A percentile compares a stretch with the other conserved stretches of the same genome.
Evolutionary conservation across 1,140 invertebrate genomes (phyloP).

Genomic region (Halotydeus destructor): DNA sequence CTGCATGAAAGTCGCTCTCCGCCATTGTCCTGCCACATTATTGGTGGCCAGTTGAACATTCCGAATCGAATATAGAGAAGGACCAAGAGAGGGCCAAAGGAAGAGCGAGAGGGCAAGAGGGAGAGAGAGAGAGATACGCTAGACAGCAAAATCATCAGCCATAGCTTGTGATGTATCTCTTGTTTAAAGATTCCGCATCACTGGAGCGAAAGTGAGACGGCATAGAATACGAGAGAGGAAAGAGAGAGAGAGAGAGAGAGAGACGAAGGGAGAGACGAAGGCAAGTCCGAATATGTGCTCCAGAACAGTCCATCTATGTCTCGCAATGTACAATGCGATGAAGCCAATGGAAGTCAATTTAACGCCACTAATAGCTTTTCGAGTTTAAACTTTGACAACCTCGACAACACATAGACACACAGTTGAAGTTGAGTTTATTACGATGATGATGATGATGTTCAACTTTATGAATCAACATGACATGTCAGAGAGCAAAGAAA

Average conservation of each 20-base stretch:
- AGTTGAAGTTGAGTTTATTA: too few relatives aligned
- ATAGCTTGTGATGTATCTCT: neutral
- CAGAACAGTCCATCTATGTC: neutral
- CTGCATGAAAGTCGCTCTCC: slow-evolving; percentile 1
- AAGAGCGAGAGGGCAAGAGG: neutral
- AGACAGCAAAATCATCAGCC: neutral
- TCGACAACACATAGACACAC: neutral
- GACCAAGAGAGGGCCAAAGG: neutral
- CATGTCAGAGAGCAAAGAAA: too few relatives aligned
- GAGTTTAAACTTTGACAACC: neutral
- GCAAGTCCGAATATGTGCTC: neutral
- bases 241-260: neutral
- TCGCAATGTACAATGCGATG: neutral
- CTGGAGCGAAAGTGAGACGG: neutral
- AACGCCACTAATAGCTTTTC: neutral
- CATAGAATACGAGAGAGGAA: too few relatives aligned
- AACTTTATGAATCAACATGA: too few relatives aligned
- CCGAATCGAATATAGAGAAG: neutral
- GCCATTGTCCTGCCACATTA: neutral
- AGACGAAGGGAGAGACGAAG: neutral
- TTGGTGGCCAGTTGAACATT: too few relatives aligned
- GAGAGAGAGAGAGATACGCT: neutral
- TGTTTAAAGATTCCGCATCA: slow-evolving; percentile 3
- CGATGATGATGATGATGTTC: too few relatives aligned
- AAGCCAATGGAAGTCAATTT: neutral